Evolutionary conservation across 1,140 invertebrate species (phyloP), one percentile per base, ranked within the genome.

Genomic region (Mylabris phalerata): DNA sequence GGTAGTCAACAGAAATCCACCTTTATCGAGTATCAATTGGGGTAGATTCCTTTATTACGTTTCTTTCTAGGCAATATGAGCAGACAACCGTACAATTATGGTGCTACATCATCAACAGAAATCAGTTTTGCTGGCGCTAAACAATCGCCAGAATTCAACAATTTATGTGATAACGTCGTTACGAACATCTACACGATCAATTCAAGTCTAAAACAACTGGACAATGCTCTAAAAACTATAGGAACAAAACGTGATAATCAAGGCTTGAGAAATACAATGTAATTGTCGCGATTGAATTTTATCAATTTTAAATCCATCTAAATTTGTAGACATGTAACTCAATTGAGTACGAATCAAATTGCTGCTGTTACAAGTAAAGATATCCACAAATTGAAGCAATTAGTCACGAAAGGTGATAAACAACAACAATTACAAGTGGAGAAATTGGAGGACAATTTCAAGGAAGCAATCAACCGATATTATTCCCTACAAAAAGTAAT

Each of bases 391-490:
- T 74, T 93, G 11, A 85, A 82, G 19, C 78, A 80, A 27, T 75
- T 87, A 6, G 83, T 84, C 51, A 74, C 81, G 47, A 79, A 80
- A 65, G 83, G 83, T 2, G 86, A 89, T 69, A 88, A 90, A 68
- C 82, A 87, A 55, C 86, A 89, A 66, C 89, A 88, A 68, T 76
- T 93, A 59, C 88, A 93, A 75, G 80, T 90, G 44, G 90, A 91
- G 63, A 84, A 89, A 73, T 77, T 95, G 1, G 89, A 84, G 4
- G 84, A 84, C 65, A 87, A 89, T 62, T 93, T 93, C 70, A 84
- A 84, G 61, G 86, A 88, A 65, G 84, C 88, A 7, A 76, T 93
- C 0, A 82, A 85, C 45, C 85, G 83, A 71, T 95, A 93, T 68
- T 85, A 86, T 44, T 73, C 78, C 10, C 78, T 89, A 63, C 91